A percentile compares a stretch with the other conserved stretches of the same genome.
phyloP scores from a whole-genome alignment of 2,113 vertebrate genomes.

The Henicopernis longicauda region DNA sequence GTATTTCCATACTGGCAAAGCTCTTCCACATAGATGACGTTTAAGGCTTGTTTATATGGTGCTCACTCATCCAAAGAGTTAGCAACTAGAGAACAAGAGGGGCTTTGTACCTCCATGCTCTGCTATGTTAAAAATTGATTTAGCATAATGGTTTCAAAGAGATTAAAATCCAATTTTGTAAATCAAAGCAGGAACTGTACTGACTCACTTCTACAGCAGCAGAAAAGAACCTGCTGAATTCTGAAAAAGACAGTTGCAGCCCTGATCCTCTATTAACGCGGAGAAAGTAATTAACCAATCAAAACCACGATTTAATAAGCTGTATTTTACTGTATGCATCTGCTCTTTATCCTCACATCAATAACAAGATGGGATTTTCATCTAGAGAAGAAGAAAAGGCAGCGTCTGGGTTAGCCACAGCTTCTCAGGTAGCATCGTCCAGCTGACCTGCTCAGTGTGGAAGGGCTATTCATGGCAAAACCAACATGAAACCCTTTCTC shows the following conservation, averaged over 20 bases:
- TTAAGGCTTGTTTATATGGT: conserved; percentile 29
- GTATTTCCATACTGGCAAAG: not conserved
- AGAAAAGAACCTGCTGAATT: conserved; percentile 28
- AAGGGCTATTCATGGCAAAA: not conserved
- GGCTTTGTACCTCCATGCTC: conserved; percentile 60
- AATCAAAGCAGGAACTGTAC: conserved; percentile 60
- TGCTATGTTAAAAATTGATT: conserved; percentile 65
- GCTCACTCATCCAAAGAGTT: conserved; percentile 39
- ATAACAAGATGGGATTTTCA: not conserved
- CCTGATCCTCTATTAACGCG: not conserved
- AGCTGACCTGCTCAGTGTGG: not conserved
- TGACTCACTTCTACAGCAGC: conserved; percentile 31
- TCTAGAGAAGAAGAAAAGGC: not conserved
- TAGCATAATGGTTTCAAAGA: conserved; percentile 67
- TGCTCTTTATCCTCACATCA: not conserved
- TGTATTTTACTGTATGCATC: not conserved
- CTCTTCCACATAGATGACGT: not conserved
- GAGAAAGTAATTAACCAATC: conserved; percentile 41
- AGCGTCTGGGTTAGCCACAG: not conserved
- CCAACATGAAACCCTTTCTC: not conserved
- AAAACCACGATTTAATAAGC: not conserved
- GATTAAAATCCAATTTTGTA: conserved; percentile 64
- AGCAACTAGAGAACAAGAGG: conserved; percentile 45
- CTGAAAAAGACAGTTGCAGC: not conserved
- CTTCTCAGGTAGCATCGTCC: not conserved